A percentile compares a stretch with the other conserved stretches of the same genome.
phyloP scores from a whole-genome alignment of 2,888 invertebrate genomes.

The Macaria liturata region DNA sequence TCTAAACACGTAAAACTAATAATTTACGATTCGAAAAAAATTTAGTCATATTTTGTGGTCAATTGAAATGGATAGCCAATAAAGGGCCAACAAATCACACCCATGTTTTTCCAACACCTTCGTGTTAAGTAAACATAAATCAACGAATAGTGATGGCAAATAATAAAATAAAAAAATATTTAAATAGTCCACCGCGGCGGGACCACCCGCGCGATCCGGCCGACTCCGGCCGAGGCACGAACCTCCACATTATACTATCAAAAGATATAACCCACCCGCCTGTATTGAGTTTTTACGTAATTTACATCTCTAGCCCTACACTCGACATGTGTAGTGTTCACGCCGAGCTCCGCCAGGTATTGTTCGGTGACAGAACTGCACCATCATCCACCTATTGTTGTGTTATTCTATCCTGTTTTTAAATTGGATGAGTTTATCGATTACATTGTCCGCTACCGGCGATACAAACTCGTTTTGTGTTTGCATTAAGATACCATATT shows the following conservation, averaged over 20 bases:
- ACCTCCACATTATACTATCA: constrained; percentile 72
- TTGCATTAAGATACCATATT: constrained; percentile 34
- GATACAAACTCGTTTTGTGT: constrained; percentile 38
- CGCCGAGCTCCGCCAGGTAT: constrained; percentile 43
- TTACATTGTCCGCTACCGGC: constrained; percentile 63
- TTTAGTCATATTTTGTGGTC: constrained; percentile 42
- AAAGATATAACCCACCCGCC: constrained; percentile 66
- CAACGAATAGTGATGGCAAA: constrained; percentile 72
- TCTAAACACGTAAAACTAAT: constrained; percentile 18
- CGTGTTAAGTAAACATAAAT: constrained; percentile 76
- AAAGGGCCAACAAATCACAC: constrained; percentile 73
- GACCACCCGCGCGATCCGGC: constrained; percentile 76
- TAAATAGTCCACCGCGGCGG: constrained; percentile 64
- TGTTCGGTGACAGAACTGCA: constrained; percentile 52
- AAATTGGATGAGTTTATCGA: constrained; percentile 67
- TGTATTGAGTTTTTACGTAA: constrained; percentile 70
- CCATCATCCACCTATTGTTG: constrained; percentile 60
- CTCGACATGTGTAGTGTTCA: constrained; percentile 40
- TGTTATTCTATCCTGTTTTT: constrained; percentile 53
- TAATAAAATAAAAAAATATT: constrained; percentile 70
- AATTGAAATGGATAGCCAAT: constrained; percentile 65
- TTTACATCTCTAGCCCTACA: constrained; percentile 69
- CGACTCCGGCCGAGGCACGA: constrained; percentile 63
- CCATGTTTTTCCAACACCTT: constrained; percentile 71
- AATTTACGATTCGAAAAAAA: constrained; percentile 34